phyloP scores from a whole-genome alignment of 2,888 invertebrate species.

The Neocrepidodera transversa region DNA sequence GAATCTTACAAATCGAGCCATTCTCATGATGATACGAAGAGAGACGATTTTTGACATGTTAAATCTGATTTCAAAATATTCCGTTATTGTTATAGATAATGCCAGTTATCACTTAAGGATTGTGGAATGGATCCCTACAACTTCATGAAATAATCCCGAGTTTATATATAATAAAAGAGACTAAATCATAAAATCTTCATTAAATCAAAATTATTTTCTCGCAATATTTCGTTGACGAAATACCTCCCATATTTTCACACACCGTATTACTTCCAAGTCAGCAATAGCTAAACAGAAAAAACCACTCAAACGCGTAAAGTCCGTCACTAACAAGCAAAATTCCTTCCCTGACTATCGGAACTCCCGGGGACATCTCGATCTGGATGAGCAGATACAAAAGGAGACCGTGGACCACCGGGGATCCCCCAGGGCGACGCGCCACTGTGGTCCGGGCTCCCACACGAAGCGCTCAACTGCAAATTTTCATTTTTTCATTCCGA shows the following conservation, averaged over 20 bases:
- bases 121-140: no score
- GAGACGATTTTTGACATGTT: no score
- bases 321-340: constrained; percentile 26
- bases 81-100: no score
- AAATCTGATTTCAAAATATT: no score
- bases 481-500: constrained; percentile 47
- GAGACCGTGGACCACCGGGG: constrained; percentile 34
- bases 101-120: no score
- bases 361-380: constrained; percentile 25
- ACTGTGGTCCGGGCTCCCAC: constrained; percentile 53
- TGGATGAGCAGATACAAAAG: constrained; percentile 46
- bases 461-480: constrained; percentile 52
- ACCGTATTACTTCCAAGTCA: constrained; percentile 35
- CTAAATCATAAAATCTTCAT: no score
- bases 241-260: constrained; percentile 34
- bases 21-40: no score
- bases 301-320: constrained; percentile 22
- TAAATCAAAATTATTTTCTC: no score
- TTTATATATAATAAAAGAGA: no score
- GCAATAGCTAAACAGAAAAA: constrained; percentile 14
- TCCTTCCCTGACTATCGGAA: constrained; percentile 25
- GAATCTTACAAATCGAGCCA: no score
- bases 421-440: constrained; percentile 41
- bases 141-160: no score
- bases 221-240: no score